A percentile compares a stretch with the other conserved stretches of the same genome.
These are phyloP conservation scores for Acanthococcus lagerstroemiae DNA, from an alignment of 2,888 invertebrate species.

Conservation along the genomic window DNA sequence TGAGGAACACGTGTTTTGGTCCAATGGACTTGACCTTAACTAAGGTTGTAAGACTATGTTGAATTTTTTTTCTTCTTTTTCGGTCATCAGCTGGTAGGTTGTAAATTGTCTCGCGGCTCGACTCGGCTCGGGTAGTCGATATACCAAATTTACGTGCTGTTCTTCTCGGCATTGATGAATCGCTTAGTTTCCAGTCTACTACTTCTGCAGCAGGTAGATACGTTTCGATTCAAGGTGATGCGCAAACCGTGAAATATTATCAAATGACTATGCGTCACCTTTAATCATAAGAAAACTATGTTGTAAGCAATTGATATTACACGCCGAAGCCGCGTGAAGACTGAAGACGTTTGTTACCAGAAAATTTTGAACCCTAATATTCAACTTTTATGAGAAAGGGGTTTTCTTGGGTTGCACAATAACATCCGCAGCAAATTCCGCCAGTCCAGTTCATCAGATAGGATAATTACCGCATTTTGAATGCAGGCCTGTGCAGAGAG, in stretches of 20 bases:
- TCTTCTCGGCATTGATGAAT: constrained; percentile 27
- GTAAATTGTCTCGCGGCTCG: constrained; percentile 3
- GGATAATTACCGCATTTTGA: no score
- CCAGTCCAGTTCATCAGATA: no score
- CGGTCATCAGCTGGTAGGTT: background rate
- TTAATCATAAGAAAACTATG: constrained; percentile 23
- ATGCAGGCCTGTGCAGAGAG: no score
- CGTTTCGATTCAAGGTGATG: constrained; percentile 25
- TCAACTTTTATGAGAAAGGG: no score
- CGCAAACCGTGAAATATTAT: constrained; percentile 27
- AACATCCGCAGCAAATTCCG: no score
- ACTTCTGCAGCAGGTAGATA: constrained; percentile 18
- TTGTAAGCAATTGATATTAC: no score
- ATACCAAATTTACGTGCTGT: constrained; percentile 6
- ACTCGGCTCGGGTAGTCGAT: background rate
- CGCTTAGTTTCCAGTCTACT: constrained; percentile 29
- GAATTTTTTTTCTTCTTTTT: background rate
- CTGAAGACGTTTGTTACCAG: no score
- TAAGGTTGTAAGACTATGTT: constrained; percentile 12
- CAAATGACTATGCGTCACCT: constrained; percentile 26
- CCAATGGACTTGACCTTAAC: constrained; percentile 28
- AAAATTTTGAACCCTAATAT: no score
- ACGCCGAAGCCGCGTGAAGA: no score
- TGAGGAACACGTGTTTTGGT: constrained; percentile 24
- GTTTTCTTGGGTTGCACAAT: no score